Evolutionary conservation across 2,888 invertebrate genomes (phyloP).

Genomic region (Noctua comes): DNA sequence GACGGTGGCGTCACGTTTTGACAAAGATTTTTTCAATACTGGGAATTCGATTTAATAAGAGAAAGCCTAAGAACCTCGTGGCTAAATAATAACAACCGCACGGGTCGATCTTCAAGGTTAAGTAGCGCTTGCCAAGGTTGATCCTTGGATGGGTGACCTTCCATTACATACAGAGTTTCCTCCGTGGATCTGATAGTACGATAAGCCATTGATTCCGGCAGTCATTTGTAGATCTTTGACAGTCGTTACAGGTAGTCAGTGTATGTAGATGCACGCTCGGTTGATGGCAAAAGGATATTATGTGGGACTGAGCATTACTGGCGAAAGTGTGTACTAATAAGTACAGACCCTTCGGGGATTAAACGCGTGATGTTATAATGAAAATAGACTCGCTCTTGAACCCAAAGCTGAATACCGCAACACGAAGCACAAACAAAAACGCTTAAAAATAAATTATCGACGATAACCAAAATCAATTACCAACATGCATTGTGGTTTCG

Average conservation of each 20-base stretch:
- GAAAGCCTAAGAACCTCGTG: neutral
- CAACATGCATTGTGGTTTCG: neutral
- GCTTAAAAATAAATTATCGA: slow-evolving; percentile 2
- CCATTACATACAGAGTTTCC: too few species aligned
- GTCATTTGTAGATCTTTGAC: too few species aligned
- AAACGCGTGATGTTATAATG: neutral
- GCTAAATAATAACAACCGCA: neutral
- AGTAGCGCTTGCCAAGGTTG: neutral
- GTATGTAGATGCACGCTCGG: too few species aligned
- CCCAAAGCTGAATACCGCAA: neutral
- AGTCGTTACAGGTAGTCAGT: too few species aligned
- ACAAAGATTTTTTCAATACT: neutral
- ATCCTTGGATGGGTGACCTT: too few species aligned
- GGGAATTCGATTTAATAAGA: neutral
- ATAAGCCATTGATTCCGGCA: too few species aligned
- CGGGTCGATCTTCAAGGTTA: neutral
- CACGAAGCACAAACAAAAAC: neutral
- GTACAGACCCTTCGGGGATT: too few species aligned
- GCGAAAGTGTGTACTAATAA: too few species aligned
- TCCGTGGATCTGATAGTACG: too few species aligned
- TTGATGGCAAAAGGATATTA: too few species aligned
- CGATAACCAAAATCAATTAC: slow-evolving; percentile 23
- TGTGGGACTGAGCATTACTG: too few species aligned
- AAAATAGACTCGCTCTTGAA: neutral
- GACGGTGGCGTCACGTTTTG: neutral